Evolutionary conservation across 2,888 invertebrate species (phyloP).

Genomic region (Polia nebulosa): DNA sequence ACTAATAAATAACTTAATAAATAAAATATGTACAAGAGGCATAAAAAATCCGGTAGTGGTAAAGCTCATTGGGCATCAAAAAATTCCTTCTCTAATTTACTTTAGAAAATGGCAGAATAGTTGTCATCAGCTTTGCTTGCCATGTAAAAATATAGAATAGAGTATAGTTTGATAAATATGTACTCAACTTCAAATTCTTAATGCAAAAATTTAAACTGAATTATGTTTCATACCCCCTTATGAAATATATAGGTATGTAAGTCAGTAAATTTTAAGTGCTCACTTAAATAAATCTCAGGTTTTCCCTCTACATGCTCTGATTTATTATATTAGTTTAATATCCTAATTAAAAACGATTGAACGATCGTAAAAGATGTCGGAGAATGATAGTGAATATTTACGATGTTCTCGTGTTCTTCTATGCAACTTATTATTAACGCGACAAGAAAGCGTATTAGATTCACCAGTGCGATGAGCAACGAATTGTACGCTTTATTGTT

Average conservation of each 20-base stretch:
- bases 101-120: no score
- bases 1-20: no score
- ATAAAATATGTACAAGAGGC: no score
- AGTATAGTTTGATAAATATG: background rate
- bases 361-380: conserved; percentile 20
- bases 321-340: conserved; percentile 12
- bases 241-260: no score
- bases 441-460: conserved; percentile 53
- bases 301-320: background rate
- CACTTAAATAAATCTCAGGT: background rate
- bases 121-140: no score
- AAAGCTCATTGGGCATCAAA: no score
- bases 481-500: conserved; percentile 22
- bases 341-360: conserved; percentile 32
- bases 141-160: background rate
- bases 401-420: conserved; percentile 26
- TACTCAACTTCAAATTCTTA: background rate
- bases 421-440: conserved; percentile 33
- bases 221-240: no score
- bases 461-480: conserved; percentile 24
- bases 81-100: no score
- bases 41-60: no score
- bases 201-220: no score
- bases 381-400: conserved; percentile 39
- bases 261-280: background rate